Base-by-base conservation (phyloP, 2,797 vertebrate genomes). In the Ficedula albicollis region DNA sequence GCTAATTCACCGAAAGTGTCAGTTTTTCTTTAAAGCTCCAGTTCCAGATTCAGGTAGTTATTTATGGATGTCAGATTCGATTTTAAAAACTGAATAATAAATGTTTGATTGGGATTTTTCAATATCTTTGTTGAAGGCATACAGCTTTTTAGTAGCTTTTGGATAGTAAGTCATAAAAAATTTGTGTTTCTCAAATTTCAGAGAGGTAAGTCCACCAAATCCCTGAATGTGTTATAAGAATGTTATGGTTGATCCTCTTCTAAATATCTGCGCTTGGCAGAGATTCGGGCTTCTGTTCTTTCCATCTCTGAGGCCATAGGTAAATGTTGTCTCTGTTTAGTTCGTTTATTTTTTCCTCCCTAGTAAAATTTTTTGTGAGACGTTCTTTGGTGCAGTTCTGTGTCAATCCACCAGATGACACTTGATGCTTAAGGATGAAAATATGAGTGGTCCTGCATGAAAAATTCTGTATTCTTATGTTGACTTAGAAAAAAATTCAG, bases 371-470 rank as follows among this genome's bases (percentile, higher is more conserved):
- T 84, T 46, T 70, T 68, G 6, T 62, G 41, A 19, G 41, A 46
- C 10, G 4, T 89, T 95, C 80, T 85, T 59, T n/a, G 18, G 20
- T 97, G 97, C 90, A 97, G 51, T 97, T 97, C 96, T 96, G 16
- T 87, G 76, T 89, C 87, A 89, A 25, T 95, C 97, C 97, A 97
- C 93, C 94, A 97, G 96, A 93, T 97, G 97, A 90, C 97, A 94
- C 95, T 93, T 96, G 87, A 85, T 95, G 84, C 87, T 95, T 86
- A 81, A 68, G 69, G 78, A 94, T 92, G 54, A 75, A 74, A 91
- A 85, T 36, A 75, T 87, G 73, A 78, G 44, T 73, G 39, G 7
- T 72, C 48, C 39, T 58, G 27, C 32, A 26, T 78, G 58, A 51
- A 75, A 70, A 82, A 63, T 36, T 59, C 62, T 38, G 13, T 44